Percentiles rank a stretch among this genome's conserved stretches.
phyloP scores from a whole-genome alignment of 2,797 vertebrate genomes.

The Lateolabrax maculatus region DNA sequence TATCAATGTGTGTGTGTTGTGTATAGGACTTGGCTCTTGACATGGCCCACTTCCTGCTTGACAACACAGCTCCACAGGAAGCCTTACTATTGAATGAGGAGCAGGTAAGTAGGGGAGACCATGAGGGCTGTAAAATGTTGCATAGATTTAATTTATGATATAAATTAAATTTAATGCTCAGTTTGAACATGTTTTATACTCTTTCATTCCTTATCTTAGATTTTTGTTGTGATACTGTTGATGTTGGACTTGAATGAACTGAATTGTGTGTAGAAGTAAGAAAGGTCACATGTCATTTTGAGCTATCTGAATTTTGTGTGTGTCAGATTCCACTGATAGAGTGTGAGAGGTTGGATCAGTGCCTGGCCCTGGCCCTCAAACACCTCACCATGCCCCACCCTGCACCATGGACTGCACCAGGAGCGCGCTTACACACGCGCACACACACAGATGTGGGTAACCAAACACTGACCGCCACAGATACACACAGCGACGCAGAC shows the following conservation, averaged over 20 bases:
- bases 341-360: slow-evolving; percentile 88
- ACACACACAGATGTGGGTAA: background rate
- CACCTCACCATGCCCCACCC: slow-evolving; percentile 85
- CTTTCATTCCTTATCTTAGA: background rate
- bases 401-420: background rate
- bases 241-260: background rate
- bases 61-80: slow-evolving; percentile 78
- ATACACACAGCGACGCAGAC: background rate
- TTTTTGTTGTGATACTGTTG: background rate
- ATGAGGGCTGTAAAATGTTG: background rate
- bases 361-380: slow-evolving; percentile 87
- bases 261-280: background rate
- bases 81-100: slow-evolving; percentile 87
- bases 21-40: slow-evolving; percentile 89
- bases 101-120: slow-evolving; percentile 49
- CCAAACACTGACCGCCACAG: background rate
- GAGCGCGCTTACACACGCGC: background rate
- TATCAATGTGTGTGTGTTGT: slow-evolving; percentile 23
- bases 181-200: background rate
- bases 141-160: no score
- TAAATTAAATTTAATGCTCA: no score
- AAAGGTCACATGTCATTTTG: background rate
- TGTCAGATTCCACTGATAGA: slow-evolving; percentile 81
- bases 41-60: slow-evolving; percentile 89
- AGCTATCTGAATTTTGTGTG: background rate